Percentiles rank a stretch among this genome's conserved stretches.
Evolutionary conservation across 2,888 invertebrate species (phyloP).

Genomic region (Lasius fuliginosus): DNA sequence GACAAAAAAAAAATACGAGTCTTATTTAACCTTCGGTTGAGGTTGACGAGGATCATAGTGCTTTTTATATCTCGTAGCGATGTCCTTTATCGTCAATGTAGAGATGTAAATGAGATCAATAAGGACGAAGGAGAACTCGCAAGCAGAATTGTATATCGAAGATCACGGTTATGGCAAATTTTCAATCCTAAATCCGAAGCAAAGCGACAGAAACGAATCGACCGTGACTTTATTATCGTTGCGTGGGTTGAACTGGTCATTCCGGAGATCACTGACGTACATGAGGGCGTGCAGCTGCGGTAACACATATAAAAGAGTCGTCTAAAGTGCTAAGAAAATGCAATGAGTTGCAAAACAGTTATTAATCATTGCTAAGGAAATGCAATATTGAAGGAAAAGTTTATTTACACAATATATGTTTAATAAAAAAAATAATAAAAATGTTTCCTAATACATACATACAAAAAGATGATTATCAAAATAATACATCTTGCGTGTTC

Average conservation of each 20-base stretch:
- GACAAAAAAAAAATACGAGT: background rate
- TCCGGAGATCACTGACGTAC: constrained; percentile 63
- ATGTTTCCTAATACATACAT: background rate
- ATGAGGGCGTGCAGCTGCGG: constrained; percentile 50
- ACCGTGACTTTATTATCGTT: constrained; percentile 73
- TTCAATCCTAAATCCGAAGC: constrained; percentile 70
- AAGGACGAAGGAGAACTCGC: constrained; percentile 11
- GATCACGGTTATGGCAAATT: constrained; percentile 66
- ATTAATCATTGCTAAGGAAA: constrained; percentile 8
- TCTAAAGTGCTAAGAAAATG: constrained; percentile 25
- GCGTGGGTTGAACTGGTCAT: constrained; percentile 69
- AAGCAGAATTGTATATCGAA: constrained; percentile 63
- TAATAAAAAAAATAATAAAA: background rate
- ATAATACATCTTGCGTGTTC: background rate
- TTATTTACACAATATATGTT: background rate
- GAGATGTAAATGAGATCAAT: constrained; percentile 50
- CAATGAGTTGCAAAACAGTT: constrained; percentile 50
- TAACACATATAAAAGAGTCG: constrained; percentile 60
- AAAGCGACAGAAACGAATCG: constrained; percentile 74
- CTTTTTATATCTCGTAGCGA: constrained; percentile 46
- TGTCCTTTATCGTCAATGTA: constrained; percentile 51
- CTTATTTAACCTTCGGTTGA: constrained; percentile 15
- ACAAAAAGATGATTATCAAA: background rate
- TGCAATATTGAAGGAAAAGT: background rate
- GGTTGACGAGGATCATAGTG: constrained; percentile 16